Conservation (phyloP, 2,113 vertebrate species). For the Cairina moschata region DNA sequence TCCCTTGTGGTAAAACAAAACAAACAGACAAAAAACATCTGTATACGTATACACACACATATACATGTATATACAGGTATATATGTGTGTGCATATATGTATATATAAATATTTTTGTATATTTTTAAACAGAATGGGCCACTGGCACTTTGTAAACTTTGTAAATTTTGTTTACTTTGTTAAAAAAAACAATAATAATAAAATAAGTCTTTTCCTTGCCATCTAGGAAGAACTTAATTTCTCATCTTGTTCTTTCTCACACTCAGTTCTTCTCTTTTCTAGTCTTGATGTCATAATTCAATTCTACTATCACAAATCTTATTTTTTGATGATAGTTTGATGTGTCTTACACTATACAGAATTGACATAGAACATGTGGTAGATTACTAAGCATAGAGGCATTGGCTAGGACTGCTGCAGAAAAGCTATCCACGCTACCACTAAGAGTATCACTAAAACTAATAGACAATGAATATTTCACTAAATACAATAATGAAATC, state of each 20-base stretch:
- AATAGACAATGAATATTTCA: not conserved
- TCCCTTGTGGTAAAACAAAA: not conserved
- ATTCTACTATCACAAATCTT: not conserved
- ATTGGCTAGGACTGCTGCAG: not conserved
- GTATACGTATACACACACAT: not conserved
- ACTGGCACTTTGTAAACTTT: not conserved
- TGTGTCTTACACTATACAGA: not conserved
- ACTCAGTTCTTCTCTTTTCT: conserved; percentile 31
- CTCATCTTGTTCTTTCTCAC: conserved; percentile 28
- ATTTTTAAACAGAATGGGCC: not conserved
- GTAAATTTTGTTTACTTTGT: too few species aligned
- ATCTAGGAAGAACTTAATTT: conserved; percentile 17
- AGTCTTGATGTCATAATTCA: conserved; percentile 28
- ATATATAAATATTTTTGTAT: too few species aligned
- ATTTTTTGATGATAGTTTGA: conserved; percentile 44
- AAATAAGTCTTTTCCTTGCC: conserved; percentile 27
- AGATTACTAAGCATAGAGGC: conserved; percentile 24
- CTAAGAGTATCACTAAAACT: not conserved
- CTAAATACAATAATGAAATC: not conserved
- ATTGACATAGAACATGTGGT: not conserved
- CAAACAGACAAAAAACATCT: rapidly evolving
- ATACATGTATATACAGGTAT: not conserved
- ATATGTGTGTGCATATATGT: not conserved
- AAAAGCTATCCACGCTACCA: not conserved
- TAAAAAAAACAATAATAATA: not conserved